Evolutionary conservation across 2,113 vertebrate genomes (phyloP).

Genomic region (Ammospiza nelsoni): DNA sequence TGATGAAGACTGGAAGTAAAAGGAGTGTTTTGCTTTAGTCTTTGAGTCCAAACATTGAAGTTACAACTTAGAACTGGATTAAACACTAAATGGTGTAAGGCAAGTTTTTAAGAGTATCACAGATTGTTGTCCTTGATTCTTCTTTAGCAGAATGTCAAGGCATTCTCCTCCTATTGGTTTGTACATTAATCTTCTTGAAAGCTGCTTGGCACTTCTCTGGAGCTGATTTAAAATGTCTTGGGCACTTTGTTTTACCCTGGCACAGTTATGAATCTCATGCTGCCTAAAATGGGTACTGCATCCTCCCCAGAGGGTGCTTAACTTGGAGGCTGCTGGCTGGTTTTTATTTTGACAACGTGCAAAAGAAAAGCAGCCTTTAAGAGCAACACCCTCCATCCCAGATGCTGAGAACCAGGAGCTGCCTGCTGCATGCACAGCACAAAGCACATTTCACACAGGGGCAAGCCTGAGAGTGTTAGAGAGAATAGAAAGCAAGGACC

Average conservation of each 20-base stretch:
- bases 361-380: conserved; percentile 2
- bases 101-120: background rate
- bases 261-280: conserved; percentile 4
- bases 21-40: background rate
- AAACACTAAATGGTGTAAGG: background rate
- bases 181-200: conserved; percentile 64
- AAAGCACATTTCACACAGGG: background rate
- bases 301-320: conserved; percentile 23
- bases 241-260: conserved; percentile 45
- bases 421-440: background rate
- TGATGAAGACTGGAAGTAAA: background rate
- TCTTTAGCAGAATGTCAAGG: conserved; percentile 7
- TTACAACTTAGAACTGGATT: background rate
- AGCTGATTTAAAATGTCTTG: conserved; percentile 57
- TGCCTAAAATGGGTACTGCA: background rate
- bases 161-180: conserved; percentile 52
- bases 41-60: background rate
- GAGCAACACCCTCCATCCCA: background rate
- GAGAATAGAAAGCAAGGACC: background rate
- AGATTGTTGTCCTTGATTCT: background rate
- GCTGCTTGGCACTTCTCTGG: conserved; percentile 19
- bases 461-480: background rate
- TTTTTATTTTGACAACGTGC: background rate
- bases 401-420: background rate
- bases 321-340: background rate